These are phyloP conservation scores for Araneus ventricosus DNA, from an alignment of 1,140 invertebrate species.

Conservation along the genomic window DNA sequence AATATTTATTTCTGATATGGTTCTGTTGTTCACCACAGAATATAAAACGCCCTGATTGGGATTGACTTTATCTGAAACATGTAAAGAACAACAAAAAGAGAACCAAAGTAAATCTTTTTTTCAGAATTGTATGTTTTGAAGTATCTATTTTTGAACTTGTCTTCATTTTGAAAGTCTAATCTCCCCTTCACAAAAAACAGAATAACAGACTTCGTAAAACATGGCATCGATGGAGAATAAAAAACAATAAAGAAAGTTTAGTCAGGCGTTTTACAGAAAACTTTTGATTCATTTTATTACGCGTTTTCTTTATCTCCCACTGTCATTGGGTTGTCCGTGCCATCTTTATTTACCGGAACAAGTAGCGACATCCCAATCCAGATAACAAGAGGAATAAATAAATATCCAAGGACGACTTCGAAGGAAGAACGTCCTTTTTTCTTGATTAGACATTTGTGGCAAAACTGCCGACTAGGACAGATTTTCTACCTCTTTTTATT, in stretches of 20 bases:
- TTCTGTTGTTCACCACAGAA: no score
- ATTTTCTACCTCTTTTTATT: slow-evolving; percentile 13
- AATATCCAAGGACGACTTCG: background rate
- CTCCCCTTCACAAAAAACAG: background rate
- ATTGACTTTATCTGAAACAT: no score
- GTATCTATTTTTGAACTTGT: no score
- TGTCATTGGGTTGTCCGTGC: background rate
- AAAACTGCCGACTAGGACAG: slow-evolving; percentile 26
- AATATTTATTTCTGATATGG: no score
- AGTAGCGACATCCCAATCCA: background rate
- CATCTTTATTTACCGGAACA: slow-evolving; percentile 28
- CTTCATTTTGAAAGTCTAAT: no score
- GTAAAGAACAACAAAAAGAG: no score
- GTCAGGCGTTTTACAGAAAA: background rate
- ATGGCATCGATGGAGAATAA: background rate
- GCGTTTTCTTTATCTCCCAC: background rate
- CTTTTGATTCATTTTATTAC: slow-evolving; percentile 29
- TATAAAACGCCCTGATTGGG: accelerated
- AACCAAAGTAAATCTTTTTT: no score
- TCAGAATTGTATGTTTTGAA: no score
- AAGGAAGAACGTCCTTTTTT: slow-evolving; percentile 29
- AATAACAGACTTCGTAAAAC: background rate
- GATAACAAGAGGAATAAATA: slow-evolving; percentile 64
- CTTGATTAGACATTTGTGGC: slow-evolving; percentile 51
- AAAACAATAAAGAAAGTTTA: background rate